phyloP scores from a whole-genome alignment of 2,888 invertebrate genomes.

The Ellobium chinense region DNA sequence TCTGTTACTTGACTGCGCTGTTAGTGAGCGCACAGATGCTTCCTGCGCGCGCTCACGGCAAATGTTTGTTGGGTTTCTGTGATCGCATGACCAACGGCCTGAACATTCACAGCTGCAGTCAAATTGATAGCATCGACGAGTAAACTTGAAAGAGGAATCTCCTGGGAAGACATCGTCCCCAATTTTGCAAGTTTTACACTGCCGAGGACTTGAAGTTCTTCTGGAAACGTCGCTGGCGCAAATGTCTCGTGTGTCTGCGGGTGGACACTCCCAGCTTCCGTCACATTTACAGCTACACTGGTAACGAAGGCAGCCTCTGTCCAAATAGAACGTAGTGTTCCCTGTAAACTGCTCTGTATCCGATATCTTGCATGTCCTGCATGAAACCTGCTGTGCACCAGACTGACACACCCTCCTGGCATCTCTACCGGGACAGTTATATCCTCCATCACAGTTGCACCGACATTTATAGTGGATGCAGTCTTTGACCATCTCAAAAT shows the following conservation, averaged over 20 bases:
- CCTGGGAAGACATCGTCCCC: slow-evolving; percentile 57
- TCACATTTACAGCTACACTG: slow-evolving; percentile 69
- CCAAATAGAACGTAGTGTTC: slow-evolving; percentile 60
- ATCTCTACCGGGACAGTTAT: slow-evolving; percentile 64
- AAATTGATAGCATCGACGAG: slow-evolving; percentile 57
- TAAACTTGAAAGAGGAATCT: slow-evolving; percentile 56
- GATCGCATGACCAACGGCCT: slow-evolving; percentile 53
- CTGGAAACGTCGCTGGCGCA: slow-evolving; percentile 39
- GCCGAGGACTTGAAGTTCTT: background rate
- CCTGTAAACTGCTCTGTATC: slow-evolving; percentile 53
- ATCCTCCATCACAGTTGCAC: slow-evolving; percentile 70
- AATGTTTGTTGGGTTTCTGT: slow-evolving; percentile 44
- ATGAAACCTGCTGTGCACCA: background rate
- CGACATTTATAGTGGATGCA: slow-evolving; percentile 67
- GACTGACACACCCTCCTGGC: slow-evolving; percentile 57
- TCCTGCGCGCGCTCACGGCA: slow-evolving; percentile 23
- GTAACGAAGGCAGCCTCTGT: slow-evolving; percentile 63
- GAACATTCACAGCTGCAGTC: slow-evolving; percentile 53
- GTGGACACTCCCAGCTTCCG: slow-evolving; percentile 69
- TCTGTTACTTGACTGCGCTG: background rate
- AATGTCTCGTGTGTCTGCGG: slow-evolving; percentile 58
- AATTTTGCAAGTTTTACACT: slow-evolving; percentile 60
- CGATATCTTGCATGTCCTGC: slow-evolving; percentile 47
- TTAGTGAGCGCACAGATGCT: background rate
- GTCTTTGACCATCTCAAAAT: slow-evolving; percentile 64